Evolutionary conservation across 2,113 vertebrate genomes (phyloP).

Genomic region (Sitta europaea): DNA sequence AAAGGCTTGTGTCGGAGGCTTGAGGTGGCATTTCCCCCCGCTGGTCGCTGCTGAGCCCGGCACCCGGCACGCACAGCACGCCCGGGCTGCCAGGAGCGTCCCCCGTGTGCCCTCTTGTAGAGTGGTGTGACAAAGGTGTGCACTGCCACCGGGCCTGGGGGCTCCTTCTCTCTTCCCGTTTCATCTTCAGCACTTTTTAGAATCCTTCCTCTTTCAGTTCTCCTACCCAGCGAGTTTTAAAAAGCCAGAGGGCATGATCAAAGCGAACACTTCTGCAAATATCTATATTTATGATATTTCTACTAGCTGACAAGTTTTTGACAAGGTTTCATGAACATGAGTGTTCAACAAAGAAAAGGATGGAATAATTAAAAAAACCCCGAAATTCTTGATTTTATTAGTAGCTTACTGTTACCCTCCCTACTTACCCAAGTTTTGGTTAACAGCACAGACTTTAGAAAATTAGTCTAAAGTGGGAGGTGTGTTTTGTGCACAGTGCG

Average conservation of each 20-base stretch:
- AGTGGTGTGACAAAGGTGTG: fast-evolving
- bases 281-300: not conserved
- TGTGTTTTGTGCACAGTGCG: not conserved
- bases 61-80: not conserved
- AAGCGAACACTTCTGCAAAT: not conserved
- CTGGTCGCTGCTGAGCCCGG: not conserved
- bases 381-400: not conserved
- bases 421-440: not conserved
- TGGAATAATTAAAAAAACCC: not conserved
- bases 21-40: not conserved
- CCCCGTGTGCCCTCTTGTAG: fast-evolving
- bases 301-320: not conserved
- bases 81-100: not conserved
- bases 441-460: not conserved
- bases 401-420: not conserved
- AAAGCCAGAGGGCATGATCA: not conserved
- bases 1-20: not conserved
- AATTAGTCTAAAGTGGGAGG: not conserved
- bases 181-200: not conserved
- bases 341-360: not conserved
- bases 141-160: fast-evolving
- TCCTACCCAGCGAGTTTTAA: not conserved
- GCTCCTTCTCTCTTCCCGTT: not conserved
- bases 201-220: not conserved
- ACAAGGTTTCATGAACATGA: not conserved